Evolutionary conservation across 2,797 vertebrate genomes (phyloP), one percentile per base, ranked within the genome.

Genomic region (Enteromius mattozi): DNA sequence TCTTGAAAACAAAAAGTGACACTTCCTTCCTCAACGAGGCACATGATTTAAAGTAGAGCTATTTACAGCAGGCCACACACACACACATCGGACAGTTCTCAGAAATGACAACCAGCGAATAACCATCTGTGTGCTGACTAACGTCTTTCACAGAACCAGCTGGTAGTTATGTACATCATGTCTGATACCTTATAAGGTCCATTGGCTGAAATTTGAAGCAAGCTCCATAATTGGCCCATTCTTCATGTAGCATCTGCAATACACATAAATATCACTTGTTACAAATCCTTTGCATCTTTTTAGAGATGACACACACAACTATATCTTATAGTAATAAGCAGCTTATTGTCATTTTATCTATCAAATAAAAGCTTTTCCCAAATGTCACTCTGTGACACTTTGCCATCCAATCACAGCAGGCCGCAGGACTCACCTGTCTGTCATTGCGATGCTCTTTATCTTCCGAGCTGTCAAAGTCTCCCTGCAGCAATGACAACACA

Each of bases 141-240:
- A 30, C 42, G 13, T 30, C 16, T 63, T 78, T 63, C 37, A 30
- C 37, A 65, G 59, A 47, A 33, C 24, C 59, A 78, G 24, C 65
- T 33, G 69, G n/a, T 56, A 66, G 37, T 49, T 17, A 35, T 19
- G 35, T 3, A n/a, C 24, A 54, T 71, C 0, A 33, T 30, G 54
- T 65, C 37, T 21, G 30, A 56, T 96, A 99, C 98, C 98, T 97
- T 94, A 99, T 98, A 86, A 99, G 96, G 90, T 99, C 95, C 87
- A 98, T 95, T 69, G 98, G 98, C 88, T 99, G 98, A 94, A 97
- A 98, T 92, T 99, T 99, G 92, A 97, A 96, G 94, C 99, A 99
- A 24, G 93, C 97, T 91, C 98, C 96, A 0, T 99, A 99, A 94
- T 97, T 96, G 12, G 98, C 98, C 98, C 98, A 99, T 93, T 99